Base-by-base conservation (phyloP, 1,140 invertebrate species). In the Bacillus rossius region DNA sequence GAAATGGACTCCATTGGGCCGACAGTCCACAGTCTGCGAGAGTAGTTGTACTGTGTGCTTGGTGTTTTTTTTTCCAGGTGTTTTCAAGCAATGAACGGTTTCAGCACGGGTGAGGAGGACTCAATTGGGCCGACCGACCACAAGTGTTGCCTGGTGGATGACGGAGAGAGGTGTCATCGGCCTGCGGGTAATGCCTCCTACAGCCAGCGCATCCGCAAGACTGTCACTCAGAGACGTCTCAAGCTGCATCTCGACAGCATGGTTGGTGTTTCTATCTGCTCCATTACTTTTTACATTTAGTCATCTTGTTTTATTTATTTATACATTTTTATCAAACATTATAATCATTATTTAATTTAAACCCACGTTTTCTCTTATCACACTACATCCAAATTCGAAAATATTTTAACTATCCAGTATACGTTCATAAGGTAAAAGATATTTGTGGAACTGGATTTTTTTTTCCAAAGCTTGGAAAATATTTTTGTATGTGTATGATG, bases 131-230 rank as follows among this genome's bases (percentile, higher is more conserved):
- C 81, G 4, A 84, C 85, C 65, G 91, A 94, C 69, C 92, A 96
- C 79, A 88, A 92, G 63, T 98, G 96, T 79, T 97, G 94, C 77
- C 80, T 98, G 56, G 83, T 96, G 64, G 94, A 98, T 75, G 91
- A 94, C 68, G 84, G 85, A 60, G 86, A 89, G 55, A 79, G 92
- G 55, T 98, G 96, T 77, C 80, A 82, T 60, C 82, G 90, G 67
- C 81, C 86, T 45, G 93, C 95, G 64, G 94, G 95, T 49, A 97
- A 98, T 79, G 96, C 95, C 59, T 92, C 92, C 40, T 98, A 97
- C 75, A 96, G 92, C 74, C 98, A 98, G 73, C 82, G 94, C 62
- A 94, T 98, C 66, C 93, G 97, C 74, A 96, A 96, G 73, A 96
- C 90, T 57, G 93, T 96, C n/a, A 87, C 89, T 50, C 92, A 96